Evolutionary conservation across 2,113 vertebrate species (phyloP).

Genomic region (Chaetorhynchus papuensis): DNA sequence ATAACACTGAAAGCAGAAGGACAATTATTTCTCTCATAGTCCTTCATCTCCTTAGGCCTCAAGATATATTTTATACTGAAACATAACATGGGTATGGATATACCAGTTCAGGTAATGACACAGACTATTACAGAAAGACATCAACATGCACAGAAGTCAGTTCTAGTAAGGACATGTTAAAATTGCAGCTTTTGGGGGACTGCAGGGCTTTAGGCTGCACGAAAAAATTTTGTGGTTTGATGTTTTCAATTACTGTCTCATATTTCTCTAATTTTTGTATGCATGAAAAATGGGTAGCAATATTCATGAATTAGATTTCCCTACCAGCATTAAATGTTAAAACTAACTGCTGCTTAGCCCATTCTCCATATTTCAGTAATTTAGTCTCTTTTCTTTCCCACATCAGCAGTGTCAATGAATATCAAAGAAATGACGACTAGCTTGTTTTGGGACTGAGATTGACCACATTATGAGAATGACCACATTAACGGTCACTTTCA

Average conservation of each 20-base stretch:
- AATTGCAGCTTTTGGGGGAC: background rate
- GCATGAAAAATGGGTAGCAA: background rate
- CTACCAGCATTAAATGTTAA: background rate
- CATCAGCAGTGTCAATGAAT: background rate
- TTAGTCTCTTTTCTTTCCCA: background rate
- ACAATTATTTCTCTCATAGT: background rate
- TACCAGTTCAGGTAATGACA: background rate
- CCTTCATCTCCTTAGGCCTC: background rate
- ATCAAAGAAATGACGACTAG: background rate
- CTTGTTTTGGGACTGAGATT: background rate
- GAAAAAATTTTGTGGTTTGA: background rate
- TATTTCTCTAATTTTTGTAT: background rate
- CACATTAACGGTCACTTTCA: background rate
- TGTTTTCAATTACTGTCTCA: background rate
- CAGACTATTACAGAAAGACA: background rate
- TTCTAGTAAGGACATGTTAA: background rate
- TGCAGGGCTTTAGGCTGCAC: background rate
- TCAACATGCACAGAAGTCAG: background rate
- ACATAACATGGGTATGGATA: background rate
- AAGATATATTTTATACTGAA: background rate
- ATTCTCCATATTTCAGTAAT: background rate
- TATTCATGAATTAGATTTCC: background rate
- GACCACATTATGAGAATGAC: too few relatives aligned
- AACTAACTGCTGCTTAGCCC: background rate
- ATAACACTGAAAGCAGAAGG: background rate